These are phyloP conservation scores for Hassar affinis DNA, from an alignment of 2,113 vertebrate genomes.

Conservation along the genomic window DNA sequence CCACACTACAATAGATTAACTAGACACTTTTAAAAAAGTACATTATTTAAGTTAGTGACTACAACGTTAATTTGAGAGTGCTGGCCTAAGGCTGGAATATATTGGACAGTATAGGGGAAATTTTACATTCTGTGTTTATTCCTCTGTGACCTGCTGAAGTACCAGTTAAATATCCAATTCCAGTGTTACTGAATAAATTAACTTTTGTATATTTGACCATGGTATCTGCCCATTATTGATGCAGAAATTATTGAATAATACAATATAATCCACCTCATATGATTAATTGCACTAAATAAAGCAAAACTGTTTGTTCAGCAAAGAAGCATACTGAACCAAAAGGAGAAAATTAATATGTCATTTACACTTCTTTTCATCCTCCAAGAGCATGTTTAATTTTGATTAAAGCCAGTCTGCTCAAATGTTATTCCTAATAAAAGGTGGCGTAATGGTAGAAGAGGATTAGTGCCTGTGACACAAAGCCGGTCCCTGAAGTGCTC, in stretches of 20 bases:
- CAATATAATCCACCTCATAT: slow-evolving; percentile 57
- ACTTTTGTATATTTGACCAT: slow-evolving; percentile 55
- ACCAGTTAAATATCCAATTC: slow-evolving; percentile 55
- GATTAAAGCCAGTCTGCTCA: slow-evolving; percentile 61
- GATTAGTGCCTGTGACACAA: slow-evolving; percentile 75
- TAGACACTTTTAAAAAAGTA: slow-evolving; percentile 33
- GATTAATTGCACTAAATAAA: slow-evolving; percentile 57
- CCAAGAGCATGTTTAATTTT: slow-evolving; percentile 52
- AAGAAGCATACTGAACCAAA: slow-evolving; percentile 18
- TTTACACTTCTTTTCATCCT: slow-evolving; percentile 49
- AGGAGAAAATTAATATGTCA: slow-evolving; percentile 50
- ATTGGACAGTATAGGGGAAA: slow-evolving; percentile 34
- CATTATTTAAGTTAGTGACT: slow-evolving; percentile 43
- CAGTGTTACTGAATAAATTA: slow-evolving; percentile 60
- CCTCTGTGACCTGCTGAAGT: slow-evolving; percentile 49
- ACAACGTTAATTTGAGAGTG: slow-evolving; percentile 32
- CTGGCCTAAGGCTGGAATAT: slow-evolving; percentile 7
- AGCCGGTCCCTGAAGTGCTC: slow-evolving; percentile 72
- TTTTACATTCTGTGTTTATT: slow-evolving; percentile 49
- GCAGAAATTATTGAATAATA: slow-evolving; percentile 46
- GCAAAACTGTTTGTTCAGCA: slow-evolving; percentile 52
- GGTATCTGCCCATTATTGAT: slow-evolving; percentile 63
- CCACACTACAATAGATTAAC: slow-evolving; percentile 52
- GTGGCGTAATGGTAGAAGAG: slow-evolving; percentile 71
- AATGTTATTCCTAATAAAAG: slow-evolving; percentile 65